Evolutionary conservation across 1,140 invertebrate species (phyloP), one percentile per base, ranked within the genome.

Genomic region (Microplitis demolitor): DNA sequence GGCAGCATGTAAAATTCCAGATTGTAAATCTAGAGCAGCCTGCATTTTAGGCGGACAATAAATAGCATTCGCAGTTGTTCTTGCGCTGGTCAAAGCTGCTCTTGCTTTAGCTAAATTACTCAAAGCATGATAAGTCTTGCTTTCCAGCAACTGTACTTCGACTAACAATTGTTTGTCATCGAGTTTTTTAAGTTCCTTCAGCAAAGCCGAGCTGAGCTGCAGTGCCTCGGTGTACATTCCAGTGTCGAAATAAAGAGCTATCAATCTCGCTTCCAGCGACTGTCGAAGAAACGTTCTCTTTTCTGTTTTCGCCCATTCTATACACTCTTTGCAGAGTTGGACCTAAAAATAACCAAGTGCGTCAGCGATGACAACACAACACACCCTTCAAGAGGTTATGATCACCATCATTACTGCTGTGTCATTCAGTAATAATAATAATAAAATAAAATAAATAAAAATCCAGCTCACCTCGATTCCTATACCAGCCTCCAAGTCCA

Each of bases 111-210:
- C 96, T 78, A 99, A 89, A 88, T 99, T 99, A 78, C 96, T 95
- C 61, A 99, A 88, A 53, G 97, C 96, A 90, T 99, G 97, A 87
- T 98, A 99, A 35, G 97, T 97, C 91, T 99, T 99, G 87, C 97
- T 99, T 86, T 99, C 98, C 74, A 99, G 88, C 58, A 99, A 88
- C 80, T 99, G 96, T 11, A 95, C 95, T 87, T 99, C 98, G 0
- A 99, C 98, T 67, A 99, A 88, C 66, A 99, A 89, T 87, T 99
- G 98, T 88, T 99, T 99, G 82, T 99, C 98, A 89, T 99, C 98
- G 79, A 99, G 88, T 86, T 99, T 99, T 85, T 99, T 99, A 37
- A 99, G 88, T 86, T 99, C 98, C 81, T 93, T 94, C 35, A 99
- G 87, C 35, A 99, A 88, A 71, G 91, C 91, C 0, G 95, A 94